A percentile compares a stretch with the other conserved stretches of the same genome.
Conservation (phyloP, 2,797 vertebrate genomes). For the Liasis olivaceus region DNA sequence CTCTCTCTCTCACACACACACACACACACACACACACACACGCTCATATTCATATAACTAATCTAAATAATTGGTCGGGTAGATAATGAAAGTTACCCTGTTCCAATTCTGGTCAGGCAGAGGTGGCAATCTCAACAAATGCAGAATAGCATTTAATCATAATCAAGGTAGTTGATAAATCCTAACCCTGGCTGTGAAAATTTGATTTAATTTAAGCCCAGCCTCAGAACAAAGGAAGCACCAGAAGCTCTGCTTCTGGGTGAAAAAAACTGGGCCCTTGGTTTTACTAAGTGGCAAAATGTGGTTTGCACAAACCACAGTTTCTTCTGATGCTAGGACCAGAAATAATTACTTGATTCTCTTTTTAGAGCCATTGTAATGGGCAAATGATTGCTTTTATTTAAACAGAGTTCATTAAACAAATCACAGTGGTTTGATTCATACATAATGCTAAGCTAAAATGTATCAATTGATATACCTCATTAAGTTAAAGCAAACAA, state of each 20-base stretch:
- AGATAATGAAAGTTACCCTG: background rate
- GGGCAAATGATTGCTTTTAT: background rate
- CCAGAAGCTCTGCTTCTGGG: background rate
- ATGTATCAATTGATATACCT: background rate
- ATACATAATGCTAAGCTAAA: background rate
- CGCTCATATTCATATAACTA: background rate
- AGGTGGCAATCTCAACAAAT: background rate
- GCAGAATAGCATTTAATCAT: slow-evolving; percentile 1
- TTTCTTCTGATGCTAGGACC: background rate
- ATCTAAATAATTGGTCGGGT: background rate
- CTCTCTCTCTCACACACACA: too few species aligned
- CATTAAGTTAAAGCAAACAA: background rate
- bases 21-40: too few species aligned
- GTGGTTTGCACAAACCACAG: background rate
- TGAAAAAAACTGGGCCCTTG: background rate
- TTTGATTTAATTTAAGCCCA: background rate
- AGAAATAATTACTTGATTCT: background rate
- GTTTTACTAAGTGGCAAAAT: background rate
- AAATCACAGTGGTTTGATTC: background rate
- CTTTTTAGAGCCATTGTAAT: background rate
- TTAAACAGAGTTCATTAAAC: background rate
- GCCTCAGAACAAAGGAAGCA: background rate
- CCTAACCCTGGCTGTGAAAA: background rate
- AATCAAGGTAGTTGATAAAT: background rate
- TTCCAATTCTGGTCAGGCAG: background rate